Base-by-base conservation (phyloP, 2,113 vertebrate genomes). In the Lasiurus cinereus region DNA sequence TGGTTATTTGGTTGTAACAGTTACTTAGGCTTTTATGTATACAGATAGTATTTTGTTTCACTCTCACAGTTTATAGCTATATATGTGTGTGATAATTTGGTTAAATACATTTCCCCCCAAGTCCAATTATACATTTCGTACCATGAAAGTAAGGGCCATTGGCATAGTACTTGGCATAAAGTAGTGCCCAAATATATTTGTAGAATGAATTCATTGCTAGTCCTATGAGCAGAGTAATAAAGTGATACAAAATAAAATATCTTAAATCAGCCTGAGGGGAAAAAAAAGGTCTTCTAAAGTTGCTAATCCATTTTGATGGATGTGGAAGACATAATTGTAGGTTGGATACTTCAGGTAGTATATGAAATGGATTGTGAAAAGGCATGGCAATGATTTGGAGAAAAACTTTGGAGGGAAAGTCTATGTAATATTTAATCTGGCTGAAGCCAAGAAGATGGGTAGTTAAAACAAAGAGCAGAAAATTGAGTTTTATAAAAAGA, bases 401-500 rank as follows among this genome's bases (percentile, higher is more conserved):
- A 66, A 46, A 79, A 93, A 54, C 14, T 43, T 74, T 39, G 29
- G 46, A 82, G 27, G 33, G 46, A 88, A 74, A 88, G 2, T 39
- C 66, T 73, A 64, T 64, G 73, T 54, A 62, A 59, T 82, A 93
- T 80, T 66, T 74, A 66, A 93, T 21, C 22, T 54, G 27, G 50
- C 54, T 74, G 27, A 21, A 82, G 33, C 21, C 67, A 88, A 33
- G 52, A 54, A 5, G 43, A 39, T 52, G 19, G 43, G 21, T 7
- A 84, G 67, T 88, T 50, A 33, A 74, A 88, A 62, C 12, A 91
- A 73, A 83, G 54, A 74, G 10, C 39, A 78, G 46, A 72, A 93
- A 82, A 66, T 19, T 3, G 29, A 88, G 14, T 36, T 93, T 27
- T 48, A n/a, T n/a, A 52, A 62, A 56, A 33, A 6, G 21, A 72